Evolutionary conservation across 2,113 vertebrate species (phyloP).

Genomic region (Megaleporinus macrocephalus): DNA sequence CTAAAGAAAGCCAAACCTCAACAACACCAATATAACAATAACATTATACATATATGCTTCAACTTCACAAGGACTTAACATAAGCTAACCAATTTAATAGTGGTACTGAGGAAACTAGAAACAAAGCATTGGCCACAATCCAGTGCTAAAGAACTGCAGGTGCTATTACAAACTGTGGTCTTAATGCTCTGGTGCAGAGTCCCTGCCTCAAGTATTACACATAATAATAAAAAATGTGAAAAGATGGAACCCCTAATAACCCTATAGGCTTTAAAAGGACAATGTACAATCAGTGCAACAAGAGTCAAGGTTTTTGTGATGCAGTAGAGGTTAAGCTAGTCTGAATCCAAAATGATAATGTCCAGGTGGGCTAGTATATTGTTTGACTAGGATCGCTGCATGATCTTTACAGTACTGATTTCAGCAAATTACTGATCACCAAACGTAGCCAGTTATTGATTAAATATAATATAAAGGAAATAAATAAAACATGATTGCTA

Average conservation of each 20-base stretch:
- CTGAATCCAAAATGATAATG: no score
- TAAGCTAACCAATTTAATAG: no score
- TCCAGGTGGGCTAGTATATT: background rate
- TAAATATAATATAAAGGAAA: background rate
- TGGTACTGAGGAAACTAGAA: no score
- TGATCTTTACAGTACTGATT: background rate
- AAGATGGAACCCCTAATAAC: no score
- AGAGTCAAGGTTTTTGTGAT: background rate
- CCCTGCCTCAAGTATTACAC: background rate
- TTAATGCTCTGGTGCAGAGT: background rate
- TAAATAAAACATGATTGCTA: conserved; percentile 2
- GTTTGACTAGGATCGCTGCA: background rate
- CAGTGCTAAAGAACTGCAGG: background rate
- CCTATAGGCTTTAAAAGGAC: background rate
- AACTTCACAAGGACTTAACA: no score
- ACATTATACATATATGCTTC: no score
- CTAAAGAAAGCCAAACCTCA: no score
- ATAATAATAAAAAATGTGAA: no score
- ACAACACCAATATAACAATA: no score
- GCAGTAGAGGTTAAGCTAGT: background rate
- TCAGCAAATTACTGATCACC: background rate
- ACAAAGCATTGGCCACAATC: no score
- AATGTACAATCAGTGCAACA: background rate
- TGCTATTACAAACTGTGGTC: background rate
- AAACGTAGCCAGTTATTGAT: background rate